Conservation (phyloP, 2,797 vertebrate genomes). For the Scomberomorus guttatus region DNA sequence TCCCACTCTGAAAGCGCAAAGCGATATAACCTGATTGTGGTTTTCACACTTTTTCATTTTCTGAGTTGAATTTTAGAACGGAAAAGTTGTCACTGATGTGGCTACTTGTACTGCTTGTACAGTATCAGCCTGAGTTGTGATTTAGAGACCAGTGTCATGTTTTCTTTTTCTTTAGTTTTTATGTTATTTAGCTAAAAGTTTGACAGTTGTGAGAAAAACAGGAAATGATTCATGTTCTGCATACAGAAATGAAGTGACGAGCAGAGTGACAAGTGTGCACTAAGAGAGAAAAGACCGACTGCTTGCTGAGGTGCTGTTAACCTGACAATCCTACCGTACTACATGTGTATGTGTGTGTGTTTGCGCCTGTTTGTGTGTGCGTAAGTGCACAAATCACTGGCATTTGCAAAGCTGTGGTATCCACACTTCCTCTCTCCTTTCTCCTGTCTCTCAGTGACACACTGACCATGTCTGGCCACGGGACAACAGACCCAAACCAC, state of each 20-base stretch:
- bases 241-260: constrained; percentile 14
- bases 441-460: constrained; percentile 74
- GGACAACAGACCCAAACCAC: constrained; percentile 81
- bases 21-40: constrained; percentile 75
- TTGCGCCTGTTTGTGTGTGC: constrained; percentile 20
- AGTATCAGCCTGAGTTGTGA: constrained; percentile 9
- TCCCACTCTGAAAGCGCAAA: constrained; percentile 48
- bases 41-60: constrained; percentile 75
- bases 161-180: constrained; percentile 14
- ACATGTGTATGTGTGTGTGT: constrained; percentile 33
- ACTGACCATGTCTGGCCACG: constrained; percentile 77
- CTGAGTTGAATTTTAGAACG: constrained; percentile 58
- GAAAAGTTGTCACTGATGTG: constrained; percentile 56
- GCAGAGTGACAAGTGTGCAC: neutral
- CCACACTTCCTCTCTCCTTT: constrained; percentile 80
- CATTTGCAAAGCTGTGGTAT: constrained; percentile 73
- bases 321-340: constrained; percentile 18
- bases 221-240: constrained; percentile 55
- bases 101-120: constrained; percentile 15
- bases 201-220: constrained; percentile 51
- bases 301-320: constrained; percentile 13
- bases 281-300: constrained; percentile 6
- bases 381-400: constrained; percentile 61
- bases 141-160: neutral
- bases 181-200: constrained; percentile 9